These are phyloP conservation scores for Hyposoter dolosus DNA, from an alignment of 2,888 invertebrate species.

Conservation along the genomic window DNA sequence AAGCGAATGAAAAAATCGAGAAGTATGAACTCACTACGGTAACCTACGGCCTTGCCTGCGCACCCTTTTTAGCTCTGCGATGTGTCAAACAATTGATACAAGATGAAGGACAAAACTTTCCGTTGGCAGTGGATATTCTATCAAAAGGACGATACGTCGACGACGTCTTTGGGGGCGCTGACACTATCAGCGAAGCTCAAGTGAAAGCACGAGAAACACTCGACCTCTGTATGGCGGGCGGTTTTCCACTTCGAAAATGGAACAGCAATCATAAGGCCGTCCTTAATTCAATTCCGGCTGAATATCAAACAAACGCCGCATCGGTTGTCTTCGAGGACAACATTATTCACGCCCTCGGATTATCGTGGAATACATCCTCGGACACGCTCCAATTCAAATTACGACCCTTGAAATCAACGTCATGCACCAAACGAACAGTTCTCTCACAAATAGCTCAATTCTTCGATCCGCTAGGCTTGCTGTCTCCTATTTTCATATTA, in stretches of 20 bases:
- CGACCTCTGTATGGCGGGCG: not conserved
- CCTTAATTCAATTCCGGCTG: not conserved
- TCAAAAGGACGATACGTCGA: slow-evolving; percentile 1
- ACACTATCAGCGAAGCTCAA: slow-evolving; percentile 3
- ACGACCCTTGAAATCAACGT: not conserved
- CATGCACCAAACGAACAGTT: not conserved
- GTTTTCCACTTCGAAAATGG: slow-evolving; percentile 20
- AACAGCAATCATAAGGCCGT: not conserved
- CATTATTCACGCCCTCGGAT: not conserved
- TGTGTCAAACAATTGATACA: not conserved
- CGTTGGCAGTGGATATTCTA: not conserved
- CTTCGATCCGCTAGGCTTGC: slow-evolving; percentile 1
- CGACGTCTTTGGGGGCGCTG: not conserved
- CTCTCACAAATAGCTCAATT: not conserved
- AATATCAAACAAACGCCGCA: not conserved
- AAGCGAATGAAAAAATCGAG: not conserved
- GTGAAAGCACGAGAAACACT: not conserved
- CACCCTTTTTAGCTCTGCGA: slow-evolving; percentile 10
- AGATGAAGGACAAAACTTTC: not conserved
- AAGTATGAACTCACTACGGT: not conserved
- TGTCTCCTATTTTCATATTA: slow-evolving; percentile 1
- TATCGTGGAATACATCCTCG: not conserved
- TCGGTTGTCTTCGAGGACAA: slow-evolving; percentile 3
- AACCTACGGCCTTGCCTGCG: too few species aligned
- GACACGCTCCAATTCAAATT: slow-evolving; percentile 5